Conservation (phyloP, 2,113 vertebrate genomes). For the Strix aluco region DNA sequence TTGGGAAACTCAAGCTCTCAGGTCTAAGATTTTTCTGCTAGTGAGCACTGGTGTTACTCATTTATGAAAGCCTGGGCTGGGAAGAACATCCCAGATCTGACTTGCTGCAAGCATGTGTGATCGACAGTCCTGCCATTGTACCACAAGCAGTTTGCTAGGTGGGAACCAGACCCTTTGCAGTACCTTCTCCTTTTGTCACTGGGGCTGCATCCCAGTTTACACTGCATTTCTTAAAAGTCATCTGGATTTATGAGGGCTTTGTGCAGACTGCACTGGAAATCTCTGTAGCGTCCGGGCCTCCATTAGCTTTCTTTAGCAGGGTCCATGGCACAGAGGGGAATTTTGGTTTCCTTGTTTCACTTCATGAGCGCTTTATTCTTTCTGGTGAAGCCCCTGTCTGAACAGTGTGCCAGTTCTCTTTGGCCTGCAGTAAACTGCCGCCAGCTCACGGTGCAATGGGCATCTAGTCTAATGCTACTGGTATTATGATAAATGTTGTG, state of each 20-base stretch:
- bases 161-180: neutral
- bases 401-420: neutral
- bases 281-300: fast-evolving
- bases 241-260: neutral
- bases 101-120: neutral
- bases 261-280: neutral
- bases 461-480: neutral
- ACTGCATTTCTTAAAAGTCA: neutral
- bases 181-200: neutral
- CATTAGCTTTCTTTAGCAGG: neutral
- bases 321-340: neutral
- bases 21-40: neutral
- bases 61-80: neutral
- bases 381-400: neutral
- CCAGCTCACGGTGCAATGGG: neutral
- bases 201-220: neutral
- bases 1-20: neutral
- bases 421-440: neutral
- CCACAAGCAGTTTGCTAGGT: neutral
- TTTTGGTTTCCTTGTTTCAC: neutral
- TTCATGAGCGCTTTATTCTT: neutral
- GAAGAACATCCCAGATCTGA: neutral
- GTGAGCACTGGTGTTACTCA: neutral
- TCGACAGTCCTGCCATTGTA: neutral
- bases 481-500: conserved; percentile 38